phyloP scores from a whole-genome alignment of 2,888 invertebrate genomes.

The Sisyra terminalis region DNA sequence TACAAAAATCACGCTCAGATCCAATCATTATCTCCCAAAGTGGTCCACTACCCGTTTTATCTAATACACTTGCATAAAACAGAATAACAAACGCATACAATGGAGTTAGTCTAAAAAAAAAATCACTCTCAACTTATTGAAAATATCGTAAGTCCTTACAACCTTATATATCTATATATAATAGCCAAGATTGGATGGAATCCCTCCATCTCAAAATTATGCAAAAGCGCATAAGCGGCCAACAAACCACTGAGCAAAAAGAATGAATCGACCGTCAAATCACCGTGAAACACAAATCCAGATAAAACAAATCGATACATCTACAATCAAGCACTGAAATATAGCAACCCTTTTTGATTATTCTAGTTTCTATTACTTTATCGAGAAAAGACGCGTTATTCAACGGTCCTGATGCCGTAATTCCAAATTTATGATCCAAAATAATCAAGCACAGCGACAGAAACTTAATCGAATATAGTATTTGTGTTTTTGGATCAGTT shows the following conservation, averaged over 20 bases:
- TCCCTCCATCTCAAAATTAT: constrained; percentile 25
- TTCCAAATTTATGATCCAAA: too few species aligned
- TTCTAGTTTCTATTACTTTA: too few species aligned
- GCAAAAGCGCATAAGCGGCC: constrained; percentile 30
- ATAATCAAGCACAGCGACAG: too few species aligned
- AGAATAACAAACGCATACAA: constrained; percentile 38
- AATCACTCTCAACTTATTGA: neutral
- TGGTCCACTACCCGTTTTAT: constrained; percentile 40
- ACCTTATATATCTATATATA: constrained; percentile 44
- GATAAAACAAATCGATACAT: constrained; percentile 12
- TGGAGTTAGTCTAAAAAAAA: constrained; percentile 31
- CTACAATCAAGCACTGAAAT: too few species aligned
- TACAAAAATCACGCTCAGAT: constrained; percentile 33
- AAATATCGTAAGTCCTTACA: neutral
- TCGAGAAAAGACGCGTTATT: too few species aligned
- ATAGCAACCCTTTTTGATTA: too few species aligned
- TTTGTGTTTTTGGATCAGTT: too few species aligned
- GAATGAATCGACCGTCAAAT: constrained; percentile 46
- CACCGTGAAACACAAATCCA: constrained; percentile 37
- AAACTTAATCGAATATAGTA: too few species aligned
- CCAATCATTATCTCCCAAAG: constrained; percentile 35
- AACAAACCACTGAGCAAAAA: constrained; percentile 44
- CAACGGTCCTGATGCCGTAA: too few species aligned
- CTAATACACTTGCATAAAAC: constrained; percentile 34
- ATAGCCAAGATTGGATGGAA: constrained; percentile 33